Base-by-base conservation (phyloP, 1,140 invertebrate species). In the Plutomurus gul region DNA sequence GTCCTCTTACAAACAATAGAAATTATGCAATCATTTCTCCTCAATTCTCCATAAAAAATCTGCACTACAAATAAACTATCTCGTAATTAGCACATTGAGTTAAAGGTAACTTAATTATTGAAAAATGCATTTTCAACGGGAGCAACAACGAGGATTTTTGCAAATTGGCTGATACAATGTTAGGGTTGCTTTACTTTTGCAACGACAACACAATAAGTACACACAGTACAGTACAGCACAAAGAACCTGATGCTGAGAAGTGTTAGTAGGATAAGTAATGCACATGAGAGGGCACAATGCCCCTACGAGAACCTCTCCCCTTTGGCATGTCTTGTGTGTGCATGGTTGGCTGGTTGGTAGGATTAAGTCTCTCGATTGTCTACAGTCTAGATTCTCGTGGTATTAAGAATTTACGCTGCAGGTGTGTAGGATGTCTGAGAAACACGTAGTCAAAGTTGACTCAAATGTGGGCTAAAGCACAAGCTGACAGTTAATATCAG, bases 401-500 rank as follows among this genome's bases (percentile, higher is more conserved):
- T 56, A 56, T 56, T 56, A 56, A 56, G 49, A 27, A 27, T 56
- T 56, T 56, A 56, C 49, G 8, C 49, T 56, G 22, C 49, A 56
- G 49, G 22, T 22, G 49, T 27, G 49, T 56, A 56, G 49, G 49
- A 56, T 56, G 49, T 56, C 49, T 25, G 30, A 27, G 49, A 56
- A 56, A 56, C 49, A 56, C 25, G 49, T 56, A 56, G 49, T 56
- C 49, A 56, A 56, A 56, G 49, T 56, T 56, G 49, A 56, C 49
- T 22, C 22, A 56, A 56, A 56, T 56, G 49, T 56, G 49, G 20
- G 49, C 49, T 56, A 56, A 56, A 25, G 49, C 49, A 56, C 49
- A 56, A 56, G 49, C 49, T 25, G 20, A 56, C 20, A 56, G 49
- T 56, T 56, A 56, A 27, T 27, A 27, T 56, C 49, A 56, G 22